Evolutionary conservation across 2,888 invertebrate genomes (phyloP).

Genomic region (Didymodactylos carnosus): DNA sequence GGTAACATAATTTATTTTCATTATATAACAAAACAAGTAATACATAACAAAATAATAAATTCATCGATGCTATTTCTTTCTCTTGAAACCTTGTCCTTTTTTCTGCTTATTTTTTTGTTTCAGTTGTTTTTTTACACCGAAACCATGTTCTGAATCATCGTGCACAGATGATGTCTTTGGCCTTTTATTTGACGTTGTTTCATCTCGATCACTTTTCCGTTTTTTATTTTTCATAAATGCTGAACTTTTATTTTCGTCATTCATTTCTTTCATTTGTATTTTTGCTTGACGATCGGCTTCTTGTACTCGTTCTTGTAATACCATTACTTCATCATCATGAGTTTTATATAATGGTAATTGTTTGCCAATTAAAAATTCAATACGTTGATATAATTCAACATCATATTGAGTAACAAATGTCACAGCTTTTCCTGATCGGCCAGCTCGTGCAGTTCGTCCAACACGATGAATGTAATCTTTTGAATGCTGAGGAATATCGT

Average conservation of each 20-base stretch:
- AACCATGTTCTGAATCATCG: not conserved
- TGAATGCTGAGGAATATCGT: conserved; percentile 90
- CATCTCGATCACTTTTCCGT: not conserved
- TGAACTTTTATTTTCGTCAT: conserved; percentile 1
- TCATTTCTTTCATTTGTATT: conserved; percentile 10
- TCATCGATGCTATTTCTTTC: no score
- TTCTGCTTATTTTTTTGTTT: not conserved
- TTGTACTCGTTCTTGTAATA: conserved; percentile 6
- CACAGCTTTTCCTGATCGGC: conserved; percentile 72
- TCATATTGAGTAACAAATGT: conserved; percentile 96
- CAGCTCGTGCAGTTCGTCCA: conserved; percentile 78
- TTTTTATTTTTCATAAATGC: not conserved
- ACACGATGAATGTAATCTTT: conserved; percentile 97
- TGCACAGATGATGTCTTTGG: not conserved
- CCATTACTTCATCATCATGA: conserved; percentile 8
- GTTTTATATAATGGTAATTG: conserved; percentile 3
- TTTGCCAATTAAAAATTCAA: conserved; percentile 43
- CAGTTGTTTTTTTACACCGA: not conserved
- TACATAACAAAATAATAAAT: no score
- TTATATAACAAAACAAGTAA: no score
- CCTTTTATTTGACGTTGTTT: not conserved
- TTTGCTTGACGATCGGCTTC: conserved; percentile 12
- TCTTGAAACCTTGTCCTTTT: no score
- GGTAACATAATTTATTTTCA: no score
- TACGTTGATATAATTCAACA: conserved; percentile 85